Base-by-base conservation (phyloP, 2,113 vertebrate species). In the Pygoscelis adeliae region DNA sequence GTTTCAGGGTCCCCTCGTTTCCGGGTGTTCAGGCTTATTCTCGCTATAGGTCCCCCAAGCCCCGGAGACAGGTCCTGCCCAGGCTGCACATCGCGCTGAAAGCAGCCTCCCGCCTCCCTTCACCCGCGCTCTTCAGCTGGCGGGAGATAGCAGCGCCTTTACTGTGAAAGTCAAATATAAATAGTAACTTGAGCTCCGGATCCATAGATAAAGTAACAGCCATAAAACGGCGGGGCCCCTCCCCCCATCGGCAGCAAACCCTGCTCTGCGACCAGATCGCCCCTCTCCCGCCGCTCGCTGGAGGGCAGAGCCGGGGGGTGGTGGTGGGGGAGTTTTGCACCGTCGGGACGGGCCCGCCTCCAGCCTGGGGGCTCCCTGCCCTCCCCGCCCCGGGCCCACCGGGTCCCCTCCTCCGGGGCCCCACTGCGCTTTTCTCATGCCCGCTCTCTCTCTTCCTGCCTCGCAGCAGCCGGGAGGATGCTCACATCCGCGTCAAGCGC, bases 401-500 rank as follows among this genome's bases (percentile, higher is more conserved):
- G 44, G 26, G 17, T 77, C 18, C 67, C 52, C 52, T 85, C 17
- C 74, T 77, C 49, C 58, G 26, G 10, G 47, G 47, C 76, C 55
- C 49, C 85, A 7, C 52, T 10, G 53, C 67, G 4, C 38, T 29
- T 9, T n/a, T 83, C 91, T 97, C 42, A 97, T 13, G 63, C 66
- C 81, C 38, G 16, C 25, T 91, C 62, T 87, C 70, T 74, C 63
- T 93, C 85, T 82, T 85, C 66, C 69, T n/a, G 15, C 74, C 40
- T 22, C 34, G 46, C 96, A 98, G 98, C 96, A 81, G 56, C 82
- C 84, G 76, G 52, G 96, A 95, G 91, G 98, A 97, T 82, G 97
- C 97, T 97, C 98, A 94, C 65, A 95, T 99, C 84, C 98, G 99
- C 91, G 98, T 98, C 92, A 99, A 99, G 98, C 99, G 99, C 95